A percentile compares a stretch with the other conserved stretches of the same genome.
phyloP scores from a whole-genome alignment of 2,888 invertebrate species.

The Stenoptilia bipunctidactyla region DNA sequence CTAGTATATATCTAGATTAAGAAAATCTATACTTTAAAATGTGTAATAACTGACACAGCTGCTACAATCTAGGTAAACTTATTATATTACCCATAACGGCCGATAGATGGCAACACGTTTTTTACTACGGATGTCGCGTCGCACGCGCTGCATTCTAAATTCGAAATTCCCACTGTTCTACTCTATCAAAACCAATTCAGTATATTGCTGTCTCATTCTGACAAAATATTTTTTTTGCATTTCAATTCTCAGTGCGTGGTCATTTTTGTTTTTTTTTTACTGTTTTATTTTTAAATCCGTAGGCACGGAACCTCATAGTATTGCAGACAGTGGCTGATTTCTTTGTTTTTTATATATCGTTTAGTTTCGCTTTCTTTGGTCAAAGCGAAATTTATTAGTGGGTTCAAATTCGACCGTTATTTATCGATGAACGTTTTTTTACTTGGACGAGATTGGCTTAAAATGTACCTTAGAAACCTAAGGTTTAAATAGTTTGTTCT shows the following conservation, averaged over 20 bases:
- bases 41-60: no score
- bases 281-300: constrained; percentile 5
- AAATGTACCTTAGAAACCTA: no score
- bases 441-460: no score
- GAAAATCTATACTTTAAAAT: no score
- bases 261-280: constrained; percentile 56
- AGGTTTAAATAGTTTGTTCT: no score
- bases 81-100: no score
- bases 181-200: constrained; percentile 30
- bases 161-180: constrained; percentile 43
- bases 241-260: constrained; percentile 64
- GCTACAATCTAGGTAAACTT: no score
- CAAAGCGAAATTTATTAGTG: background rate
- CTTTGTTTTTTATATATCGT: constrained; percentile 33
- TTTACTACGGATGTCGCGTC: constrained; percentile 61
- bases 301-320: constrained; percentile 33
- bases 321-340: constrained; percentile 39
- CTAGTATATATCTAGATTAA: no score
- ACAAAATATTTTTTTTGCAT: constrained; percentile 58
- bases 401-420: no score
- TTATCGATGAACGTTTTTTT: no score
- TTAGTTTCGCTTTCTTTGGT: constrained; percentile 13
- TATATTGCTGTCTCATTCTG: constrained; percentile 40
- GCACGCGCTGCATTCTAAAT: constrained; percentile 70
- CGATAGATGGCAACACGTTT: constrained; percentile 53